Percentiles rank a stretch among this genome's conserved stretches.
Evolutionary conservation across 2,113 vertebrate species (phyloP).

Genomic region (Riparia riparia): DNA sequence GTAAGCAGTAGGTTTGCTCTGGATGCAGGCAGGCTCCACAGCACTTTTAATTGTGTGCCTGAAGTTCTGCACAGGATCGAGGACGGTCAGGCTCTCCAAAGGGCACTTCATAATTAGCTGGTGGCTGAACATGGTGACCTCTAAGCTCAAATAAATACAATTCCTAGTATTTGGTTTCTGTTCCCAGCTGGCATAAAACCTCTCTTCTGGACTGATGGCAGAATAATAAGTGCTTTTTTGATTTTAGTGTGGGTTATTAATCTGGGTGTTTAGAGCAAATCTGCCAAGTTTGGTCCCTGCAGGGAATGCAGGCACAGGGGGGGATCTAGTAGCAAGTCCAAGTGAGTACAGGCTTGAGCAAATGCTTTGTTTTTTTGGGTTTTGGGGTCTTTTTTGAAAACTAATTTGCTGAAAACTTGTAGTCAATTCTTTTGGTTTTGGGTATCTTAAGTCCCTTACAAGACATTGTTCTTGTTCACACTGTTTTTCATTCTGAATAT

Average conservation of each 20-base stretch:
- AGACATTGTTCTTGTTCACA: not conserved
- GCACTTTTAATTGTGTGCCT: not conserved
- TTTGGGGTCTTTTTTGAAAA: not conserved
- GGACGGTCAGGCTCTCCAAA: not conserved
- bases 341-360: not conserved
- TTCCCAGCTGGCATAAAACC: not conserved
- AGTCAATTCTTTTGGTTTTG: not conserved
- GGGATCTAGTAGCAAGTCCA: not conserved
- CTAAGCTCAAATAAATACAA: not conserved
- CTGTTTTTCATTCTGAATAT: not conserved
- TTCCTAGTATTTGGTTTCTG: not conserved
- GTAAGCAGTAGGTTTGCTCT: slow-evolving; percentile 16
- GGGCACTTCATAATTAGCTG: not conserved
- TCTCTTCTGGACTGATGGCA: not conserved
- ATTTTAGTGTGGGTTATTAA: not conserved
- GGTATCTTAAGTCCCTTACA: not conserved
- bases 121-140: not conserved
- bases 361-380: not conserved
- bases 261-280: not conserved
- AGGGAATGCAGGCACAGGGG: not conserved
- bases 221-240: not conserved
- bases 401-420: not conserved
- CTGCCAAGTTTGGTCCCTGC: not conserved
- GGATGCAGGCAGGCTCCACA: not conserved
- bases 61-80: not conserved